These are phyloP conservation scores for Buphagus erythrorhynchus DNA, from an alignment of 2,797 vertebrate genomes.

Conservation along the genomic window DNA sequence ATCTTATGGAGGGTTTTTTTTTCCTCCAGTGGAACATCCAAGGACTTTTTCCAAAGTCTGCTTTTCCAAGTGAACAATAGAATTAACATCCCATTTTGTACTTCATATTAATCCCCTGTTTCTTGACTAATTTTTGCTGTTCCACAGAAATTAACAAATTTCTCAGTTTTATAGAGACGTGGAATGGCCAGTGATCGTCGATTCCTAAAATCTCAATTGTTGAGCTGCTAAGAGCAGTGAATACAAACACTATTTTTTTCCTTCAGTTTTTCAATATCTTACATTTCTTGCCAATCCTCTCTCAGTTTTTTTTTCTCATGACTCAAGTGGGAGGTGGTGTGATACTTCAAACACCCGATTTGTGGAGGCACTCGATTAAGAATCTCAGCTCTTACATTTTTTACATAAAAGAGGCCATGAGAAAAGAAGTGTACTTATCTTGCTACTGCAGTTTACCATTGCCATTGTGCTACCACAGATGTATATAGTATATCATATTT, in stretches of 20 bases:
- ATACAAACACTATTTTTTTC: neutral
- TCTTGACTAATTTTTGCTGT: neutral
- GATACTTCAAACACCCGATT: neutral
- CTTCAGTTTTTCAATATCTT: no score
- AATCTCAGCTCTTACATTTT: neutral
- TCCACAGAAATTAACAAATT: neutral
- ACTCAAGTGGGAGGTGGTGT: neutral
- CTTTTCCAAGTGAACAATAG: neutral
- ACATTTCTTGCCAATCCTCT: neutral
- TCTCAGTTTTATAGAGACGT: neutral
- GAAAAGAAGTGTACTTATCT: neutral
- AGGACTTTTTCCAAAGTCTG: neutral
- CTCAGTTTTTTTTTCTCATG: neutral
- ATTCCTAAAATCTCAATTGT: neutral
- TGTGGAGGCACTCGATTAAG: neutral
- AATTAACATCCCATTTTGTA: neutral
- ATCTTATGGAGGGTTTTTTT: no score
- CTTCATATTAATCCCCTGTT: neutral
- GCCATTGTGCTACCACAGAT: neutral
- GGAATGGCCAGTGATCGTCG: neutral
- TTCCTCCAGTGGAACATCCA: neutral
- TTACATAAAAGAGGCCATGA: neutral
- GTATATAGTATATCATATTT: neutral
- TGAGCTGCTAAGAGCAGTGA: neutral
- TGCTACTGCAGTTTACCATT: neutral